phyloP scores from a whole-genome alignment of 2,797 vertebrate genomes.

The Percopsis omiscomaycus region DNA sequence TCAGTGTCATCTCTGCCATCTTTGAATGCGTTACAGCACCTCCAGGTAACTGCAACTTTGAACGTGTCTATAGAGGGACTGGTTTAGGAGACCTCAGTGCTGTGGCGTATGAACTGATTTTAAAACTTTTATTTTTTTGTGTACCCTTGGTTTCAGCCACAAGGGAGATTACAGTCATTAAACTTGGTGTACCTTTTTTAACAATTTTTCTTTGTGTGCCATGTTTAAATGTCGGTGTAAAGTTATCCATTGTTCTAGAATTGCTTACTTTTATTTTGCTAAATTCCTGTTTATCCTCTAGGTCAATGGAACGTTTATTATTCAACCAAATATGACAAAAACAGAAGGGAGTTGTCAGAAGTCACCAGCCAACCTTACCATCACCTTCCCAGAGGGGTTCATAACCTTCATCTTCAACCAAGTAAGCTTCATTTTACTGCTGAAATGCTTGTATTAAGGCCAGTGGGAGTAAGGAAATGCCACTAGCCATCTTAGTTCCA shows the following conservation, averaged over 20 bases:
- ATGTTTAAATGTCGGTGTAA: too few relatives aligned
- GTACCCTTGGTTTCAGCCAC: too few relatives aligned
- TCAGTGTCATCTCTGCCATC: too few relatives aligned
- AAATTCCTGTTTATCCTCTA: conserved; percentile 28
- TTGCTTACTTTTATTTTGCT: neutral
- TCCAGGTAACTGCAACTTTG: too few relatives aligned
- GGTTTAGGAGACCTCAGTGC: too few relatives aligned
- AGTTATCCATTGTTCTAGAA: neutral
- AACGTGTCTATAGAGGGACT: too few relatives aligned
- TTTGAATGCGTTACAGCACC: too few relatives aligned
- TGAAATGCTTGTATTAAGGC: neutral
- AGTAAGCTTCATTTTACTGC: conserved; percentile 50
- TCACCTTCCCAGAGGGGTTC: conserved; percentile 49
- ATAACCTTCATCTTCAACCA: conserved; percentile 67
- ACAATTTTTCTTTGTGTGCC: too few relatives aligned
- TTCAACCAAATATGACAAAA: conserved; percentile 44
- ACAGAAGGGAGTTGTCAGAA: neutral
- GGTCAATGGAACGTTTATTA: conserved; percentile 54
- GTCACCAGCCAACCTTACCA: conserved; percentile 19
- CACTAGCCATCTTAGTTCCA: neutral
- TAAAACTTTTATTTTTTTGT: too few relatives aligned
- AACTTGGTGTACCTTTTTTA: too few relatives aligned
- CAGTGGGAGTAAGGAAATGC: neutral
- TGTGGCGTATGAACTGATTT: too few relatives aligned
- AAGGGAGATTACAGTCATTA: too few relatives aligned